These are phyloP conservation scores for Centropyge bicolor DNA, from an alignment of 2,797 vertebrate species.

Conservation along the genomic window DNA sequence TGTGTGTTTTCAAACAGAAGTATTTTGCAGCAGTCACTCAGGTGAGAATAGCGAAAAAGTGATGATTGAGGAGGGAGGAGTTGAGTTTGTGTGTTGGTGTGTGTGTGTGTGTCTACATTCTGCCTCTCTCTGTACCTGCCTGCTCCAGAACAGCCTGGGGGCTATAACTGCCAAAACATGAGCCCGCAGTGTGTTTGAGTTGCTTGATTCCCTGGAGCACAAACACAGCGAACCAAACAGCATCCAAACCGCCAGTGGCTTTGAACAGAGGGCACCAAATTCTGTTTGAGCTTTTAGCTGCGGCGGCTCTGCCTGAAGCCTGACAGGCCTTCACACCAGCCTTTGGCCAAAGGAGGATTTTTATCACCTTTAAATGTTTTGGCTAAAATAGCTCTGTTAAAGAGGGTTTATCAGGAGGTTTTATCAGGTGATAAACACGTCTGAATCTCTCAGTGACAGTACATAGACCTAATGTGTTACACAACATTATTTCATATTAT, in stretches of 20 bases:
- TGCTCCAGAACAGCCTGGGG: slow-evolving; percentile 34
- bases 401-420: slow-evolving; percentile 2
- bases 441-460: not conserved
- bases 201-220: slow-evolving; percentile 31
- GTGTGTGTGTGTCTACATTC: slow-evolving; percentile 21
- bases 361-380: slow-evolving; percentile 27
- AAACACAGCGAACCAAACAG: slow-evolving; percentile 50
- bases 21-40: slow-evolving; percentile 1
- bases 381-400: not conserved
- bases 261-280: slow-evolving; percentile 22
- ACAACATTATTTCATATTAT: not conserved
- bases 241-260: slow-evolving; percentile 32
- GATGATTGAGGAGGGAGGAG: slow-evolving; percentile 23
- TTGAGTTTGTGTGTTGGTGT: slow-evolving; percentile 1
- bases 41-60: not conserved
- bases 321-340: not conserved
- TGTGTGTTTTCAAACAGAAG: slow-evolving; percentile 22
- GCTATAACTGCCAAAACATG: slow-evolving; percentile 60
- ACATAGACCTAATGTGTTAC: too few species aligned
- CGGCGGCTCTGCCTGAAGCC: slow-evolving; percentile 16
- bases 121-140: not conserved
- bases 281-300: slow-evolving; percentile 29
- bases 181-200: slow-evolving; percentile 45
- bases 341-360: not conserved
- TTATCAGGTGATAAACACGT: not conserved